Conservation (phyloP, 2,888 invertebrate species). For the Tyria jacobaeae region DNA sequence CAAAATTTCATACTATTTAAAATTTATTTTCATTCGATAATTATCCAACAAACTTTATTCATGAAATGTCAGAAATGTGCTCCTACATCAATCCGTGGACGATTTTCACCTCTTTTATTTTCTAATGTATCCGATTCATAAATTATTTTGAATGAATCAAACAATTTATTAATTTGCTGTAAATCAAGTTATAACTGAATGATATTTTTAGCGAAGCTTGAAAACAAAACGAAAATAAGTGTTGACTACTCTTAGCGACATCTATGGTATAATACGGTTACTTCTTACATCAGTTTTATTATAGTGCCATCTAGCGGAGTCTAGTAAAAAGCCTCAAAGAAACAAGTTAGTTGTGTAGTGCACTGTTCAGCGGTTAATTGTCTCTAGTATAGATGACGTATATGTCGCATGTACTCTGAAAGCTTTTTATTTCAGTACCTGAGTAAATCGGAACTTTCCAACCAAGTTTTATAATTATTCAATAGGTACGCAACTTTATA, state of each 20-base stretch:
- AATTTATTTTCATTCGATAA: slow-evolving; percentile 50
- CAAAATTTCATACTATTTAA: slow-evolving; percentile 47
- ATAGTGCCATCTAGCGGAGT: not conserved
- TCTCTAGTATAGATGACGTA: not conserved
- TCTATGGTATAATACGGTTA: slow-evolving; percentile 17
- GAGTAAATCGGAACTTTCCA: not conserved
- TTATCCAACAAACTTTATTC: slow-evolving; percentile 45
- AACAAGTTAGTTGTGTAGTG: not conserved
- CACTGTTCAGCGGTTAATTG: not conserved
- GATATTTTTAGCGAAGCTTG: not conserved
- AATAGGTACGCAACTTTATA: not conserved
- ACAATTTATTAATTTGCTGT: slow-evolving; percentile 22
- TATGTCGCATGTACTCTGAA: no score
- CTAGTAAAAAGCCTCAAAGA: not conserved
- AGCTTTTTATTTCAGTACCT: not conserved
- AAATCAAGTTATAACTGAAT: slow-evolving; percentile 11
- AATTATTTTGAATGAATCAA: slow-evolving; percentile 18
- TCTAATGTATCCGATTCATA: slow-evolving; percentile 19
- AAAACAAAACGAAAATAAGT: not conserved
- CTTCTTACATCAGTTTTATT: not conserved
- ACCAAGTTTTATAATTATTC: not conserved
- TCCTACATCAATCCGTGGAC: slow-evolving; percentile 32
- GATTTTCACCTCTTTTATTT: slow-evolving; percentile 20
- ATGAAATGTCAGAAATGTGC: slow-evolving; percentile 40
- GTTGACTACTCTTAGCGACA: slow-evolving; percentile 29